These are phyloP conservation scores for Caenorhabditis sinica DNA, from an alignment of 2,888 invertebrate species.

Conservation along the genomic window DNA sequence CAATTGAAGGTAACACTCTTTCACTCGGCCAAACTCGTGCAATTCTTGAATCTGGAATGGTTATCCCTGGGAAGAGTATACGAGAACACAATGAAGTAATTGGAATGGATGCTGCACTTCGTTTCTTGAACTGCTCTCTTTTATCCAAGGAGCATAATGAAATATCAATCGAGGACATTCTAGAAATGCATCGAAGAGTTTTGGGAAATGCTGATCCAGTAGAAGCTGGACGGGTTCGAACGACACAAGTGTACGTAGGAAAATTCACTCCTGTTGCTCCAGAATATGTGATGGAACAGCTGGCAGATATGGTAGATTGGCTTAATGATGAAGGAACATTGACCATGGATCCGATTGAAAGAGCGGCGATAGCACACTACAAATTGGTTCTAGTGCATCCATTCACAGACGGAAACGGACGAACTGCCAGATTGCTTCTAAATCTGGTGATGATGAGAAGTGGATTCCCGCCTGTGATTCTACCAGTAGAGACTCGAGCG, in stretches of 20 bases:
- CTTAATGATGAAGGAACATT: constrained; percentile 91
- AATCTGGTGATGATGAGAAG: constrained; percentile 95
- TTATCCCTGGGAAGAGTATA: constrained; percentile 92
- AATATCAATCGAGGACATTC: constrained; percentile 87
- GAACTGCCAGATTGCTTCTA: constrained; percentile 96
- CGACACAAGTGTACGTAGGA: constrained; percentile 87
- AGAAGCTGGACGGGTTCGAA: constrained; percentile 92
- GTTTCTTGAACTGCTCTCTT: constrained; percentile 90
- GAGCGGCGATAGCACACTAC: constrained; percentile 96
- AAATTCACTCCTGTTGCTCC: constrained; percentile 93
- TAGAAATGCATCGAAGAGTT: constrained; percentile 94
- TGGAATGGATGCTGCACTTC: constrained; percentile 93
- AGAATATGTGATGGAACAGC: constrained; percentile 89
- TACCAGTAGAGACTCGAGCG: constrained; percentile 78
- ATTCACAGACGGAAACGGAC: constrained; percentile 96
- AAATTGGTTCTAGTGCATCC: constrained; percentile 97
- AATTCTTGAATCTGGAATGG: constrained; percentile 91
- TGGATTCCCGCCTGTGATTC: constrained; percentile 93
- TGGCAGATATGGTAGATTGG: constrained; percentile 95
- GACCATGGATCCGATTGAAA: constrained; percentile 93
- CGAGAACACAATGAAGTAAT: constrained; percentile 92
- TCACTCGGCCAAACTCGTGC: constrained; percentile 92
- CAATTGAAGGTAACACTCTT: constrained; percentile 98
- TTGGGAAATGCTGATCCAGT: constrained; percentile 95
- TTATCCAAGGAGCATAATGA: constrained; percentile 86